Conservation (phyloP, 2,888 invertebrate genomes). For the Drosophila dives region DNA sequence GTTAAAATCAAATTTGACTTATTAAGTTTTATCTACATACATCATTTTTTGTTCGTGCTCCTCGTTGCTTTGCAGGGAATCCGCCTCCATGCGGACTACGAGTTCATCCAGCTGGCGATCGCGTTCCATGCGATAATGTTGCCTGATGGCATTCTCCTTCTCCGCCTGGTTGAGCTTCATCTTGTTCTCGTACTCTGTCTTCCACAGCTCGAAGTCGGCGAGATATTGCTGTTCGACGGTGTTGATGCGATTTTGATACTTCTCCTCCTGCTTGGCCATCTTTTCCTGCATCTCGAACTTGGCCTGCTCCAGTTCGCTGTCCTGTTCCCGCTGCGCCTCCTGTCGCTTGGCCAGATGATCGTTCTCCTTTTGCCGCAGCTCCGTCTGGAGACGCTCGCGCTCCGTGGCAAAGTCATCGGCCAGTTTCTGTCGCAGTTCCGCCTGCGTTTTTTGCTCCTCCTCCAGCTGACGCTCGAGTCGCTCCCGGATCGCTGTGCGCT, state of each 20-base stretch:
- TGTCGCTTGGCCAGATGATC: slow-evolving; percentile 83
- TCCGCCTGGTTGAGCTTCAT: slow-evolving; percentile 86
- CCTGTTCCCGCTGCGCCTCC: slow-evolving; percentile 85
- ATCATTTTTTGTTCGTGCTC: slow-evolving; percentile 83
- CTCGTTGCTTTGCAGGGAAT: slow-evolving; percentile 81
- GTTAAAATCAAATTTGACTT: background rate
- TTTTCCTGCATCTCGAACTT: slow-evolving; percentile 86
- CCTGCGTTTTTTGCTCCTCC: slow-evolving; percentile 86
- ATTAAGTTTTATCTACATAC: slow-evolving; percentile 58
- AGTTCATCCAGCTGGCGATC: slow-evolving; percentile 91
- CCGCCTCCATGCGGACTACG: slow-evolving; percentile 84
- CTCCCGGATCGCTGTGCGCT: slow-evolving; percentile 87
- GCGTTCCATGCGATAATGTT: slow-evolving; percentile 90
- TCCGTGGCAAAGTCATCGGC: slow-evolving; percentile 85
- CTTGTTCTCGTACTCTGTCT: slow-evolving; percentile 86
- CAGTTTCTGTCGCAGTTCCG: slow-evolving; percentile 86
- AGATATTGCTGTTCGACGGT: slow-evolving; percentile 87
- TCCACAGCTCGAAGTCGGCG: slow-evolving; percentile 87
- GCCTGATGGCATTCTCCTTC: slow-evolving; percentile 89
- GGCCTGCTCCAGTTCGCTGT: slow-evolving; percentile 85
- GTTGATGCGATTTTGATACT: slow-evolving; percentile 86
- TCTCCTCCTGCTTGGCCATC: slow-evolving; percentile 85
- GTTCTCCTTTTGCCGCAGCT: slow-evolving; percentile 85
- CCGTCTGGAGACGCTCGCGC: slow-evolving; percentile 84
- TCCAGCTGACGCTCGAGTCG: slow-evolving; percentile 87